phyloP scores from a whole-genome alignment of 2,888 invertebrate genomes.

The Tinea pellionella region DNA sequence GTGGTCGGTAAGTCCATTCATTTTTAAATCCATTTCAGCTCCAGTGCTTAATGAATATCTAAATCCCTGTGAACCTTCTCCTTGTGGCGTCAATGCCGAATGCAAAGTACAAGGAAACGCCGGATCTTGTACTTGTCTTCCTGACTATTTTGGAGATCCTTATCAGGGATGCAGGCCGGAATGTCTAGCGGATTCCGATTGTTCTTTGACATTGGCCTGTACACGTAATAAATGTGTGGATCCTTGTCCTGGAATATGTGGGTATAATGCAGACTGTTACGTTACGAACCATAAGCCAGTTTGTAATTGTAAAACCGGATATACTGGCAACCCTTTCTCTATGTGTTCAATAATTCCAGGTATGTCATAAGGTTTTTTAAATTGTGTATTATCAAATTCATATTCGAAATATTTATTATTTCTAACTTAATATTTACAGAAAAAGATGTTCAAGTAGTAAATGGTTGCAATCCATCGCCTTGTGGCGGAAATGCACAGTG shows the following conservation, averaged over 20 bases:
- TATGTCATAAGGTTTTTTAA: constrained; percentile 27
- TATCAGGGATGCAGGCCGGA: constrained; percentile 79
- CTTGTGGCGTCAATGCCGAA: constrained; percentile 78
- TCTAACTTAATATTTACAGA: constrained; percentile 31
- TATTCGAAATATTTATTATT: not conserved
- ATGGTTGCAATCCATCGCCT: constrained; percentile 79
- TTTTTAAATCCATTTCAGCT: constrained; percentile 49
- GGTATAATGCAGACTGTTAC: constrained; percentile 74
- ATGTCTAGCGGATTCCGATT: constrained; percentile 74
- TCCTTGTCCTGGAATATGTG: constrained; percentile 78
- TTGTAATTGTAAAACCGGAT: constrained; percentile 72
- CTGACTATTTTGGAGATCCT: constrained; percentile 81
- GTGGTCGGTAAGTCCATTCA: constrained; percentile 21
- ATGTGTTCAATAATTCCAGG: constrained; percentile 47
- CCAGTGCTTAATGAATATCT: constrained; percentile 51
- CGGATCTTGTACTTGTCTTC: constrained; percentile 77
- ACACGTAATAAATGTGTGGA: constrained; percentile 75
- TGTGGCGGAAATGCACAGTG: constrained; percentile 82
- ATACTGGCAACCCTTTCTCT: constrained; percentile 75
- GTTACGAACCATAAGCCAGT: constrained; percentile 75
- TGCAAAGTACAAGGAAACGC: constrained; percentile 79
- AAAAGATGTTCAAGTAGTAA: constrained; percentile 37
- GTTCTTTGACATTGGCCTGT: constrained; percentile 72
- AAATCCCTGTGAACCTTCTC: constrained; percentile 73
- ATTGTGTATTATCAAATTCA: not conserved